Percentiles rank a stretch among this genome's conserved stretches.
Evolutionary conservation across 2,888 invertebrate genomes (phyloP).

Genomic region (Gryllus longicercus): DNA sequence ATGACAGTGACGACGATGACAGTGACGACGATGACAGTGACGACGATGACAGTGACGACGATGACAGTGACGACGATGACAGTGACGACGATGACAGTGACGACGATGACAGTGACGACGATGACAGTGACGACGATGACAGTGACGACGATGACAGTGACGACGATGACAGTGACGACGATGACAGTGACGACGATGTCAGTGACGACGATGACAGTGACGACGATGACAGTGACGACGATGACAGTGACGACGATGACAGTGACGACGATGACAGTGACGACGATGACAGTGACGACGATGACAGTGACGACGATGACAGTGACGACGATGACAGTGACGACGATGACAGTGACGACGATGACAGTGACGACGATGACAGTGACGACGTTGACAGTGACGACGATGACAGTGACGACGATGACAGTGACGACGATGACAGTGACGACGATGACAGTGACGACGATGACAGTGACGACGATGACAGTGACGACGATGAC

Average conservation of each 20-base stretch:
- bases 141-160: too few species aligned
- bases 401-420: background rate
- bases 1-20: too few species aligned
- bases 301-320: too few species aligned
- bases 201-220: too few species aligned
- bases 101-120: too few species aligned
- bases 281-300: background rate
- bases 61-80: background rate
- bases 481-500: background rate
- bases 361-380: background rate
- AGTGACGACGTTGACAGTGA: background rate
- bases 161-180: too few species aligned
- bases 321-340: background rate
- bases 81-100: too few species aligned
- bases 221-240: too few species aligned
- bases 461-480: background rate
- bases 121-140: too few species aligned
- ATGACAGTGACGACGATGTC: too few species aligned
- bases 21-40: background rate
- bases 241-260: background rate
- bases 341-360: background rate
- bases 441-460: background rate
- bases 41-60: background rate
- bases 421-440: background rate
- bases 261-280: background rate